These are phyloP conservation scores for Eulemur albifrons DNA, from an alignment of 2,797 vertebrate species.

Conservation along the genomic window DNA sequence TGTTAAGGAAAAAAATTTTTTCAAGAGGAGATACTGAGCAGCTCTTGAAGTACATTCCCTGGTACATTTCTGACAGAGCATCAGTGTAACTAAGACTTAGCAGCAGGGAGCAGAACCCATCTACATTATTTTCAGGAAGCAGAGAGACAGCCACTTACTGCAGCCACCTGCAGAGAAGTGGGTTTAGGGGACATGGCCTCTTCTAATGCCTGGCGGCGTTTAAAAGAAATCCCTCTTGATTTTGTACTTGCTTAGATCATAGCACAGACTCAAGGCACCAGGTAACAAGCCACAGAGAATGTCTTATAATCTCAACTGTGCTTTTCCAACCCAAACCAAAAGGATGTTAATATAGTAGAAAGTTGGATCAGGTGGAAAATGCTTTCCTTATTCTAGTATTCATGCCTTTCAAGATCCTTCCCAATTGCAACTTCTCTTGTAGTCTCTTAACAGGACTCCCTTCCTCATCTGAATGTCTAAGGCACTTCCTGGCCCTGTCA, in stretches of 20 bases:
- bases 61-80: background rate
- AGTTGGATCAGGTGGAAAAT: background rate
- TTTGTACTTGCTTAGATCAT: background rate
- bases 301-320: background rate
- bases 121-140: background rate
- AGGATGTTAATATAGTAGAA: background rate
- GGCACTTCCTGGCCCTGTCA: background rate
- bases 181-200: background rate
- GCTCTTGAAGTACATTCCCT: background rate
- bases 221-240: background rate
- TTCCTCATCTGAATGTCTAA: background rate
- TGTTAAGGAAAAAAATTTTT: background rate
- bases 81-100: background rate
- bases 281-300: background rate
- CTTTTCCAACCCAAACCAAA: background rate
- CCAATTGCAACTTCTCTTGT: background rate
- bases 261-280: background rate
- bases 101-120: background rate
- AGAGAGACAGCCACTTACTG: background rate
- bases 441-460: background rate
- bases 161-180: background rate
- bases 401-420: background rate
- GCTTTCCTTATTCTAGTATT: background rate
- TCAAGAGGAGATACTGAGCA: background rate
- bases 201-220: background rate